Base-by-base conservation (phyloP, 2,888 invertebrate genomes). In the Latrodectus hesperus region DNA sequence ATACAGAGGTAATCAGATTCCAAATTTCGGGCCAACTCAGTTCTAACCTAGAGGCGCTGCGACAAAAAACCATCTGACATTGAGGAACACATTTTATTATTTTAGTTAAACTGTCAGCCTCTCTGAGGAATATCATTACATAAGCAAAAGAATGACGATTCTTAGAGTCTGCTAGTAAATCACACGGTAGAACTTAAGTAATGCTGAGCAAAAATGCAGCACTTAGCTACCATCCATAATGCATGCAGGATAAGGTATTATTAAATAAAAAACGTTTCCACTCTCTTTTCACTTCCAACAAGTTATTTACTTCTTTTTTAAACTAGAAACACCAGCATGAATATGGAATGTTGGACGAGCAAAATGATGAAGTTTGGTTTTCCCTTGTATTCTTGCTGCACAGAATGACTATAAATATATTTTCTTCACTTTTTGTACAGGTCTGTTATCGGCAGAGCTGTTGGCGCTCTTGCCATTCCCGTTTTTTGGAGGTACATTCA, bases 401-500 rank as follows among this genome's bases (percentile, higher is more conserved):
- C 60, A 68, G 77, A 60, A 80, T 26, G 70, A 87, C 89, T 90
- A 91, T 90, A 91, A 90, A 88, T 91, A 91, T 77, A 91, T 91
- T 85, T 91, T 91, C 88, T 91, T 91, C 89, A 91, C 91, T 89
- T 91, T 91, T 89, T 90, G 90, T 53, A 90, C 90, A 71, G 91
- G 91, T 87, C 91, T 90, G 88, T 91, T 91, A 83, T 91, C 91
- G 38, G 91, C 91, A 84, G 91, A 91, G 81, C 90, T 90, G 90
- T 91, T 91, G 86, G 91, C 90, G 88, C 90, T 91, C 90, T 91
- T 91, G 79, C 90, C 90, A 80, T 88, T 88, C 79, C 88, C 88
- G 85, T 90, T 90, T 89, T 91, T 91, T 83, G 91, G 90, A 70
- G 91, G 90, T 80, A 91, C 91, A 78, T 91, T 91, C 51, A 91